Evolutionary conservation across 2,797 vertebrate species (phyloP).

Genomic region (Labeo calbasu): DNA sequence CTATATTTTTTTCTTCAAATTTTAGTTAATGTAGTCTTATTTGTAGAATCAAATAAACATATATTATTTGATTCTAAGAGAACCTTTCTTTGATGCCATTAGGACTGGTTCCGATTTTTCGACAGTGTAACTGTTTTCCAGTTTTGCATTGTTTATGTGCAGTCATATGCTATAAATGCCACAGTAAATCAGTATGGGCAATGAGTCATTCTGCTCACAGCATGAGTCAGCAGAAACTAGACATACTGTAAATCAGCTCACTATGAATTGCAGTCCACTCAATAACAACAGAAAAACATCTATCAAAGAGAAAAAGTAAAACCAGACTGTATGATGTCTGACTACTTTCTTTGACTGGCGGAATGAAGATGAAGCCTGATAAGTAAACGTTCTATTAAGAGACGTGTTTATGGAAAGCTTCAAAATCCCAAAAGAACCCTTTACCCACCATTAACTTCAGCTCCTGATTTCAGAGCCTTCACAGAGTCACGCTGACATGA

Average conservation of each 20-base stretch:
- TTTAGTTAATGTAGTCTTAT: background rate
- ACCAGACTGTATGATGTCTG: background rate
- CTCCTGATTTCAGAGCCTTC: conserved; percentile 31
- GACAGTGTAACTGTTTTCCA: background rate
- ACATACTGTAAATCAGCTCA: conserved; percentile 39
- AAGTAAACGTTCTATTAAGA: background rate
- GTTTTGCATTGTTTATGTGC: background rate
- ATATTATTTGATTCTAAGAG: background rate
- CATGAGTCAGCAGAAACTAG: conserved; percentile 55
- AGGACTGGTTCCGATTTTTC: background rate
- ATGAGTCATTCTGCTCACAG: conserved; percentile 36
- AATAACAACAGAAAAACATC: conserved; percentile 27
- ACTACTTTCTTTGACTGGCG: background rate
- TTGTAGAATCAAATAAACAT: too few species aligned
- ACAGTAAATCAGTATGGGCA: conserved; percentile 23
- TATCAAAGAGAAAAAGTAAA: background rate
- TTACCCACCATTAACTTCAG: conserved; percentile 48
- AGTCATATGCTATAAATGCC: conserved; percentile 14
- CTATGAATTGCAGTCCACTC: conserved; percentile 24
- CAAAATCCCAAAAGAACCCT: background rate
- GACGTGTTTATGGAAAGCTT: background rate
- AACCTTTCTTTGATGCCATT: background rate
- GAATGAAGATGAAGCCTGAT: background rate
- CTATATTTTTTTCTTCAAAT: background rate
- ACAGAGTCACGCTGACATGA: conserved; percentile 26